Conservation (phyloP, 2,797 vertebrate species). For the Synaphobranchus kaupii region DNA sequence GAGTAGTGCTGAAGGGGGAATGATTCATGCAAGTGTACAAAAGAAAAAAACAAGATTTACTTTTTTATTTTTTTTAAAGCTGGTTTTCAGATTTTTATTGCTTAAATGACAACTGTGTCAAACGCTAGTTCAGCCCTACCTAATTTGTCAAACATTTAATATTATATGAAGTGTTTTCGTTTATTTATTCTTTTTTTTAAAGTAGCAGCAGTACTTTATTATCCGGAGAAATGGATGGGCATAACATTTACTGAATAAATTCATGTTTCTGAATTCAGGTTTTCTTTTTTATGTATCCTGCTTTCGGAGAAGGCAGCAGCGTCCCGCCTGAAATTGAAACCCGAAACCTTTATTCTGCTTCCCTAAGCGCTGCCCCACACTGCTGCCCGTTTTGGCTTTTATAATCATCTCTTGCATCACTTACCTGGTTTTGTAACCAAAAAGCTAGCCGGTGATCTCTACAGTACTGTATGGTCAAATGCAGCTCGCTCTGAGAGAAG, state of each 20-base stretch:
- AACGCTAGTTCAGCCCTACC: not conserved
- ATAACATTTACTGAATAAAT: not conserved
- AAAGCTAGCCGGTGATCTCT: not conserved
- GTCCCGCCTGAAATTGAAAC: not conserved
- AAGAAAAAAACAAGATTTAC: not conserved
- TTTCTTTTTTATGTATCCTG: not conserved
- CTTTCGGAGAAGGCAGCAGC: not conserved
- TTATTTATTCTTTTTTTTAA: not conserved
- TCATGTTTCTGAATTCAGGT: not conserved
- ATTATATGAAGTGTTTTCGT: not conserved
- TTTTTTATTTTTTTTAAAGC: no score
- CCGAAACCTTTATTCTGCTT: not conserved
- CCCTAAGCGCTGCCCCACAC: not conserved
- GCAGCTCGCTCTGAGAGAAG: not conserved
- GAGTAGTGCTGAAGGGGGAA: not conserved
- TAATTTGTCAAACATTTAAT: not conserved
- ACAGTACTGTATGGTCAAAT: not conserved
- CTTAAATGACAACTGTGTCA: not conserved
- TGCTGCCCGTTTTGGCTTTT: not conserved
- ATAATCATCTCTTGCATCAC: not conserved
- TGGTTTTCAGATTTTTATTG: not conserved
- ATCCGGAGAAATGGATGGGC: not conserved
- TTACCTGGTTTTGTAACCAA: not conserved
- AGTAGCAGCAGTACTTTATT: not conserved
- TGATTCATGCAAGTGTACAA: constrained; percentile 1